Evolutionary conservation across 2,797 vertebrate species (phyloP), one percentile per base, ranked within the genome.

Genomic region (Oryzias dopingdopingensis): DNA sequence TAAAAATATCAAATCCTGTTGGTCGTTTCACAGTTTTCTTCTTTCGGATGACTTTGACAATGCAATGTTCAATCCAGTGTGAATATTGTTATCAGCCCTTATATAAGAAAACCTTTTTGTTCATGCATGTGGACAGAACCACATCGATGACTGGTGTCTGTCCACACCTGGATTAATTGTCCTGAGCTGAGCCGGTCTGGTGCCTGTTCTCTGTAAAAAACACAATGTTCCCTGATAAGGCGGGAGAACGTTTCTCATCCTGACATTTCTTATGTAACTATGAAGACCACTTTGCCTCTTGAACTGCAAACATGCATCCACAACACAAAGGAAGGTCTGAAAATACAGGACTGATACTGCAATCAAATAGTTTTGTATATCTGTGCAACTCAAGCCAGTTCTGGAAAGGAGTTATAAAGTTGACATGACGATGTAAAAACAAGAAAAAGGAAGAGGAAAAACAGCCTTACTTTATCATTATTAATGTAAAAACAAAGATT

Each of bases 171-270:
- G 65, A 52, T 49, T 18, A 56, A 24, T 22, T 44, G 59, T 64
- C 48, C n/a, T 14, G 32, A 52, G 66, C 37, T 45, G 53, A 67
- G 61, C 45, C 67, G 7, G 53, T 61, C 73, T 59, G 73, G 69
- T 65, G 44, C 61, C 72, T 63, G 61, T 10, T 54, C 42, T 45
- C n/a, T 16, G 17, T 42, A 56, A 64, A 80, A 80, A 63, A 74
- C 63, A 74, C 46, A 24, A 59, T 1, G 61, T 74, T 70, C 60
- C 55, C 22, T 53, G 82, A 85, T 85, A 83, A 74, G 54, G 0
- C 76, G 71, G 73, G 65, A 0, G 42, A 67, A 49, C 62, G 60
- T 72, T 74, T 55, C 51, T 72, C 72, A 62, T 70, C 55, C 13
- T 12, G 75, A 74, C 71, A 61, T 14, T 40, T 52, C 23, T 78